Evolutionary conservation across 2,797 vertebrate genomes (phyloP).

Genomic region (Oophaga sylvatica): DNA sequence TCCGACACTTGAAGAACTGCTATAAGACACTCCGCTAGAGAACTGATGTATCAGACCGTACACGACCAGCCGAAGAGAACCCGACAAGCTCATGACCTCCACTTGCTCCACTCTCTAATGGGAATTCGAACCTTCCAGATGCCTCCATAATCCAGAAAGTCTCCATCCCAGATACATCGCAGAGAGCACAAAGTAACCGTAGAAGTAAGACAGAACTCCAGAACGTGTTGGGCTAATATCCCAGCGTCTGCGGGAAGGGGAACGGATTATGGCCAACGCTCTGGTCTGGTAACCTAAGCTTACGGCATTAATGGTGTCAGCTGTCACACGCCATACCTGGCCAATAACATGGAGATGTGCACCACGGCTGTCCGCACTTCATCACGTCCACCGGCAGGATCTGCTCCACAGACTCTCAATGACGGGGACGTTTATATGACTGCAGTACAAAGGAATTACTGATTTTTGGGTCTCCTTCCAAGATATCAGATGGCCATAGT

Average conservation of each 20-base stretch:
- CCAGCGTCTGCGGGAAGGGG: slow-evolving; percentile 51
- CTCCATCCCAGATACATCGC: slow-evolving; percentile 34
- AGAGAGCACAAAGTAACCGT: slow-evolving; percentile 44
- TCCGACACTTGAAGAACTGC: slow-evolving; percentile 13
- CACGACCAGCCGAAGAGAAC: slow-evolving; percentile 21
- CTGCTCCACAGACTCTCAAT: slow-evolving; percentile 12
- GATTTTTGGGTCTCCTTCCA: not conserved
- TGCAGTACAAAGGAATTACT: slow-evolving; percentile 18
- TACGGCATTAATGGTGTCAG: slow-evolving; percentile 41
- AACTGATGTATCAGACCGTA: slow-evolving; percentile 31
- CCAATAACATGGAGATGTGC: slow-evolving; percentile 26
- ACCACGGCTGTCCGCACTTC: slow-evolving; percentile 30
- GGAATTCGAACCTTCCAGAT: slow-evolving; percentile 32
- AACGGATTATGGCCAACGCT: slow-evolving; percentile 36
- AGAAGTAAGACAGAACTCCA: slow-evolving; percentile 44
- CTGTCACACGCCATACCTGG: slow-evolving; percentile 42
- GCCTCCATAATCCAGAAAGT: slow-evolving; percentile 33
- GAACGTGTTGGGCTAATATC: slow-evolving; percentile 47
- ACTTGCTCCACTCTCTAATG: slow-evolving; percentile 16
- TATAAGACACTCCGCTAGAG: slow-evolving; percentile 42
- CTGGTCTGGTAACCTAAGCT: slow-evolving; percentile 41
- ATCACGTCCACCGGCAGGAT: slow-evolving; percentile 35
- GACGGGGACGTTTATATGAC: slow-evolving; percentile 19
- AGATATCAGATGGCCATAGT: not conserved
- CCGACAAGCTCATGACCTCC: slow-evolving; percentile 22